Base-by-base conservation (phyloP, 2,113 vertebrate species). In the Panthera uncia region DNA sequence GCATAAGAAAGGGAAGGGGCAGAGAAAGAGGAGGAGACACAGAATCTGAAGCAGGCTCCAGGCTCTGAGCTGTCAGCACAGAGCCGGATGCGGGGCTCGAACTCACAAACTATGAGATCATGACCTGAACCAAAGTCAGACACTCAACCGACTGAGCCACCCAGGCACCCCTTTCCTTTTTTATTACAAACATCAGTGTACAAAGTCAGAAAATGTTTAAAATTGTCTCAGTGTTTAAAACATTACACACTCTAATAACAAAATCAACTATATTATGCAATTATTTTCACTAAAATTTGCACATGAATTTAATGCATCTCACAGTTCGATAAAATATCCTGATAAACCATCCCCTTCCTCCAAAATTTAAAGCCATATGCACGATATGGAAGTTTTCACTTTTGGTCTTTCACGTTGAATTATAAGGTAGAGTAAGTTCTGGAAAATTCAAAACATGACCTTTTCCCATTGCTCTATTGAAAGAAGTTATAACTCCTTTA, bases 281-380 rank as follows among this genome's bases (percentile, higher is more conserved):
- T 78, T 65, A 38, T 91, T 91, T 93, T 96, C 52, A 61, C 68
- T 65, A 83, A 82, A 65, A 71, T 81, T 50, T 82, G 33, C 55
- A 36, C 7, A 38, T 33, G 19, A 68, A 55, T 79, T 66, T 89
- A 80, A 55, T 45, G 23, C 7, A 11, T 48, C 87, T 87, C 66
- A 71, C 31, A 55, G 25, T 71, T 76, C 90, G 50, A 78, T 38
- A 87, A 52, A 76, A 83, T 69, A 79, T 11, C 31, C 5, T 36
- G 15, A 91, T 78, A 69, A 73, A 16, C 23, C 29, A n/a, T 16
- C 38, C 38, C 38, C 38, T 45, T 45, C 23, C 71, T 14, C 3
- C 18, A 25, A 15, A 89, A 55, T 33, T 31, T 63, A 82, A 94
- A 66, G 31, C 36, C 2, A 3, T 33, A 14, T n/a, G 55, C 76